Base-by-base conservation (phyloP, 2,888 invertebrate genomes). In the Cataglyphis rosenhaueri region DNA sequence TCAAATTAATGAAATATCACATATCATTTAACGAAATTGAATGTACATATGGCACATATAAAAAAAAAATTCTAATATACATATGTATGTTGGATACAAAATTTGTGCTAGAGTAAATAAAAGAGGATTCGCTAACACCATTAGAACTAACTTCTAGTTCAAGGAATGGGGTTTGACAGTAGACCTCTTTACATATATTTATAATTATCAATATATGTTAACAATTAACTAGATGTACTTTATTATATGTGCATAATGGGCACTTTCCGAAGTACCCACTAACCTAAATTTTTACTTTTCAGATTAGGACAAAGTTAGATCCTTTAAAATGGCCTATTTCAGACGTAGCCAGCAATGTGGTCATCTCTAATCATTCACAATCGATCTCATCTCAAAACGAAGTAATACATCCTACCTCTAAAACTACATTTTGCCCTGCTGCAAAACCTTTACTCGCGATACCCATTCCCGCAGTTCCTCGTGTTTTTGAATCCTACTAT, bases 261-360 rank as follows among this genome's bases (percentile, higher is more conserved):
- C 35, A 48, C 44, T 38, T 59, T 29, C 1, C 10, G n/a, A 70
- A 41, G 21, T 21, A 21, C 21, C 21, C 21, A 21, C 21, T 44
- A 59, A 25, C 35, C 25, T 59, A 57, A 41, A 25, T 57, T 76
- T 73, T 84, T 21, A 61, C 25, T 79, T 93, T 92, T 35, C 94
- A 97, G 97, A 97, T 98, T 73, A 96, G 99, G 92, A 97, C 98
- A 74, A 97, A 96, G 88, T 96, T 96, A 88, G 97, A 98, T 92
- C 98, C 99, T 1, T 95, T 96, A 15, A 97, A 96, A 93, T 99
- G 99, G 99, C 99, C 99, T 41, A 97, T 98, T 62, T 95, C 96
- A 18, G 97, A 97, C 93, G 95, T 96, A 57, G 74, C 89, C 21
- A 84, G 87, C 68, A 91, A 92, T 90, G 3, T 66, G 88, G 6